phyloP scores from a whole-genome alignment of 2,113 vertebrate genomes.

The Propithecus coquereli region DNA sequence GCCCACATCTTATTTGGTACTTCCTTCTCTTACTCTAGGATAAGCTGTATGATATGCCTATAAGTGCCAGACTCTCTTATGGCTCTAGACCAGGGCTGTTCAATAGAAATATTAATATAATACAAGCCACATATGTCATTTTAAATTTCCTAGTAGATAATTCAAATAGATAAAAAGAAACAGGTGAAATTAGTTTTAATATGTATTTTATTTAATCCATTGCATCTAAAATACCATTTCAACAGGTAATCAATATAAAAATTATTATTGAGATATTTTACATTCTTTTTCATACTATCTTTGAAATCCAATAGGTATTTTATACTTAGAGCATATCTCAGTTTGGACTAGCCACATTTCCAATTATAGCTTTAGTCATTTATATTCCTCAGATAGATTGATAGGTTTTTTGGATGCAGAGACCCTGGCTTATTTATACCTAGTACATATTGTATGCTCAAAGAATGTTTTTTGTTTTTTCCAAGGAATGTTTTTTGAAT shows the following conservation, averaged over 20 bases:
- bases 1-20: neutral
- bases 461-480: neutral
- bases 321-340: neutral
- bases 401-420: neutral
- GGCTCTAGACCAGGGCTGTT: neutral
- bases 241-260: conserved; percentile 14
- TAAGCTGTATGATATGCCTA: neutral
- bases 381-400: neutral
- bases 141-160: neutral
- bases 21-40: conserved; percentile 2
- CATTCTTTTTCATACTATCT: neutral
- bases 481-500: neutral
- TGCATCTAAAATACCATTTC: neutral
- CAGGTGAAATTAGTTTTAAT: conserved; percentile 7
- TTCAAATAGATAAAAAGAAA: conserved; percentile 1
- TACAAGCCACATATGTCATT: neutral
- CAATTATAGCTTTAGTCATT: neutral
- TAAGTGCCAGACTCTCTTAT: neutral
- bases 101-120: neutral
- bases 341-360: neutral
- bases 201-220: neutral
- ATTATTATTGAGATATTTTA: neutral
- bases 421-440: neutral
- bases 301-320: neutral
- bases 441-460: neutral